Base-by-base conservation (phyloP, 2,797 vertebrate species). In the Ataeniobius toweri region DNA sequence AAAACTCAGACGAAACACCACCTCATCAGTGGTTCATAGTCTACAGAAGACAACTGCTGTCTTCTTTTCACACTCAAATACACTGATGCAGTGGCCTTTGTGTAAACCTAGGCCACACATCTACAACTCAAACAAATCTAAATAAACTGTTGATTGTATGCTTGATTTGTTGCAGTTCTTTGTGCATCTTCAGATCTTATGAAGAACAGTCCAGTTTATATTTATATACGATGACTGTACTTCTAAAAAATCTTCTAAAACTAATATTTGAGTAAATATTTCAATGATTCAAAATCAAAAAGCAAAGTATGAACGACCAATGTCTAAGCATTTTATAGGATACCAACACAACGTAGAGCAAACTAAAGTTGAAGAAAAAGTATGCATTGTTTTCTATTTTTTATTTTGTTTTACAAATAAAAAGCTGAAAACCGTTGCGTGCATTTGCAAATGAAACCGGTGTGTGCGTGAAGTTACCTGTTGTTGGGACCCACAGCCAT, bases 1-100 rank as follows among this genome's bases (percentile, higher is more conserved):
- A 39, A 44, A 75, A 7, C 70, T 36, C 83, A 85, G 85, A 92
- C 87, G 16, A 20, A 12, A 7, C 56, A 2, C 83, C 83, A 78
- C 88, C 41, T 92, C 91, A 93, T 76, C 82, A 22, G 31, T 55
- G 81, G 39, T 74, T 91, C 85, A 92, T 73, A 70, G 85, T 83
- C 87, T 83, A 31, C 41, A 50, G 10, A 14, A 68, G 26, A 73
- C 26, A 67, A 20, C 16, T 31, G 4, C 74, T 0, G 81, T 88
- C 87, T 88, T 20, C 3, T 80, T 81, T 74, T 82, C 41, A 65
- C 70, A 73, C 61, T 69, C 50, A 74, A 50, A 81, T 6, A 24
- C 76, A 36, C 68, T n/a, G 1, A 50, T 8, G 83, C 0, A 3
- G 72, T 55, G 81, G 90, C 81, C 55, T 85, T 78, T 87, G 81